Evolutionary conservation across 2,113 vertebrate genomes (phyloP).

Genomic region (Amphiprion ocellaris): DNA sequence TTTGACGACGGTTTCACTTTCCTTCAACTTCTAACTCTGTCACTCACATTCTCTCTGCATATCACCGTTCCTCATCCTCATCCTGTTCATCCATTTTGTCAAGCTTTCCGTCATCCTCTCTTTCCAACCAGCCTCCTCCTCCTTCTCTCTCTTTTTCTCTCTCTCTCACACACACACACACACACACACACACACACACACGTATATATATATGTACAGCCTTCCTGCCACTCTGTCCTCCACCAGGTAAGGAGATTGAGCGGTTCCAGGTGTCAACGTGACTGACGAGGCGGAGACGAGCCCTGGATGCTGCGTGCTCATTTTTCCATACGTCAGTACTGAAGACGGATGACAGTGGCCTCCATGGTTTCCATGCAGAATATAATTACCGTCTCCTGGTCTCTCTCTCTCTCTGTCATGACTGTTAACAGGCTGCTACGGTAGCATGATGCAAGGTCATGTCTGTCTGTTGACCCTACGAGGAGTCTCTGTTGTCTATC

Average conservation of each 20-base stretch:
- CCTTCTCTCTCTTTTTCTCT: background rate
- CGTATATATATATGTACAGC: background rate
- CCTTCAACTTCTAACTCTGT: conserved; percentile 13
- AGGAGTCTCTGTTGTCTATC: background rate
- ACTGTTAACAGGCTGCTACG: conserved; percentile 21
- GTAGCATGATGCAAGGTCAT: background rate
- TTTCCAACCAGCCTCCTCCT: conserved; percentile 15
- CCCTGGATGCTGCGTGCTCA: conserved; percentile 38
- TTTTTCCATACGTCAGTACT: conserved; percentile 46
- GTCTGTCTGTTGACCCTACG: background rate
- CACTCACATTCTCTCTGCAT: conserved; percentile 20
- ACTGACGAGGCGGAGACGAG: conserved; percentile 56
- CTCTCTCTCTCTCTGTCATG: background rate
- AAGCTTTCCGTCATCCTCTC: conserved; percentile 25
- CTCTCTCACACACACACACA: background rate
- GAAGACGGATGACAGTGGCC: conserved; percentile 59
- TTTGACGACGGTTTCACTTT: conserved; percentile 25
- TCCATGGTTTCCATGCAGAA: conserved; percentile 29
- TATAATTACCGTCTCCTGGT: conserved; percentile 48
- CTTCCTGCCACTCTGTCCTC: conserved; percentile 37
- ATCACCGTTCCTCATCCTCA: conserved; percentile 19
- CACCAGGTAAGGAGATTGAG: conserved; percentile 68
- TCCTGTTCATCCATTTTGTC: conserved; percentile 54
- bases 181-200: conserved; percentile 2
- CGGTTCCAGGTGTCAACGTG: conserved; percentile 59